These are phyloP conservation scores for Apis dorsata DNA, from an alignment of 1,140 invertebrate species.

Conservation along the genomic window DNA sequence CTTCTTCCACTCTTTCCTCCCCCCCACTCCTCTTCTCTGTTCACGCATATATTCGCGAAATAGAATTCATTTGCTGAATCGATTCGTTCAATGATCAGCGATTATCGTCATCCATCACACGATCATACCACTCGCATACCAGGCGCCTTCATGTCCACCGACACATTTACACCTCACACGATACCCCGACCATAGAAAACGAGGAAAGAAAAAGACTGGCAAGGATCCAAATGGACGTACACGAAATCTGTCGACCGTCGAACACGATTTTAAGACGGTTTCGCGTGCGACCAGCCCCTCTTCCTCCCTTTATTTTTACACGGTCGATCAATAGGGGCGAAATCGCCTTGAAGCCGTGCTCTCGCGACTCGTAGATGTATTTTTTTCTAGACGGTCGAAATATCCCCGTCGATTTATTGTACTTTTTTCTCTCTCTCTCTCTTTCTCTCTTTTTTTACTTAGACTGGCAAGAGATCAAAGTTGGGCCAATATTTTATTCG, in stretches of 20 bases:
- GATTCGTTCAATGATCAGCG: conserved; percentile 45
- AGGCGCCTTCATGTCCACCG: background rate
- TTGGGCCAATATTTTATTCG: conserved; percentile 21
- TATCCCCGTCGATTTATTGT: background rate
- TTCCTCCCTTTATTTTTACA: background rate
- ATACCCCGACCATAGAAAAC: background rate
- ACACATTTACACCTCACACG: background rate
- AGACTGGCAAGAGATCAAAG: background rate
- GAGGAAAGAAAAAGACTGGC: conserved; percentile 25
- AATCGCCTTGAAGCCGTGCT: conserved; percentile 7
- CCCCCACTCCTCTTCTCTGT: background rate
- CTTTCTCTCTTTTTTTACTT: background rate
- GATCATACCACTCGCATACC: conserved; percentile 12
- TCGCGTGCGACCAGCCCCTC: background rate
- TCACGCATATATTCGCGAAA: background rate
- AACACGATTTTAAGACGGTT: conserved; percentile 11
- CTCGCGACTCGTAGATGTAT: background rate
- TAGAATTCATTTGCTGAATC: conserved; percentile 8
- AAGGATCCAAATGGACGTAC: conserved; percentile 49
- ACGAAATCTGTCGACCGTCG: conserved; percentile 21
- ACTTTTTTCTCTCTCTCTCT: background rate
- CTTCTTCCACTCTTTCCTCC: background rate
- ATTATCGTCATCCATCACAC: conserved; percentile 39
- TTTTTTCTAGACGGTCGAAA: background rate
- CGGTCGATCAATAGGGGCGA: conserved; percentile 10